Percentiles rank a stretch among this genome's conserved stretches.
Evolutionary conservation across 2,888 invertebrate genomes (phyloP).

Genomic region (Sicus ferrugineus): DNA sequence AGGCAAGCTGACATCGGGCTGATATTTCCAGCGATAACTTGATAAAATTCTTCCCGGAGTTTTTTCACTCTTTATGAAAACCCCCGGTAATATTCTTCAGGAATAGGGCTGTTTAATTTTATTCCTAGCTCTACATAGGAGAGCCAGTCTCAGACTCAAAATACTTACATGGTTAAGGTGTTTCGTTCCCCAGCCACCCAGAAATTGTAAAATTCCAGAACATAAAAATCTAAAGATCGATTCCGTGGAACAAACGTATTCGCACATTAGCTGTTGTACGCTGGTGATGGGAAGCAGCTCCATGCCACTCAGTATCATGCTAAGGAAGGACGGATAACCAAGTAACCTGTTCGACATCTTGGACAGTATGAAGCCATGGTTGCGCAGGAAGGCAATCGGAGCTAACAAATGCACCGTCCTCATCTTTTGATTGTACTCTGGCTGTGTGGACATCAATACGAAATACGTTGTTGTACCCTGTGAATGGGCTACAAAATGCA

Average conservation of each 20-base stretch:
- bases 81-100: too few relatives aligned
- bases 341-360: conserved; percentile 62
- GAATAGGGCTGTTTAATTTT: too few relatives aligned
- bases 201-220: conserved; percentile 54
- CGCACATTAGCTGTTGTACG: conserved; percentile 53
- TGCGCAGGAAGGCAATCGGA: conserved; percentile 72
- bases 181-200: conserved; percentile 58
- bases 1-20: too few relatives aligned
- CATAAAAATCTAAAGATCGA: conserved; percentile 56
- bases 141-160: too few relatives aligned
- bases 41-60: too few relatives aligned
- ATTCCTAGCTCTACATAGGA: too few relatives aligned
- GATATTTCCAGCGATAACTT: too few relatives aligned
- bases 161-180: conserved; percentile 62
- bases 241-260: conserved; percentile 69
- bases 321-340: conserved; percentile 54
- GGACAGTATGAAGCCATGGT: conserved; percentile 65
- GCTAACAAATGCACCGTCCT: conserved; percentile 74
- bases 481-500: conserved; percentile 77
- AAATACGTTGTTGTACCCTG: conserved; percentile 78
- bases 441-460: conserved; percentile 73
- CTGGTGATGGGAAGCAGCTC: conserved; percentile 71
- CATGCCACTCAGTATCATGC: conserved; percentile 58
- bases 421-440: conserved; percentile 74
- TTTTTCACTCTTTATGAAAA: too few relatives aligned